Conservation (phyloP, 2,888 invertebrate genomes). For the Nezara viridula region DNA sequence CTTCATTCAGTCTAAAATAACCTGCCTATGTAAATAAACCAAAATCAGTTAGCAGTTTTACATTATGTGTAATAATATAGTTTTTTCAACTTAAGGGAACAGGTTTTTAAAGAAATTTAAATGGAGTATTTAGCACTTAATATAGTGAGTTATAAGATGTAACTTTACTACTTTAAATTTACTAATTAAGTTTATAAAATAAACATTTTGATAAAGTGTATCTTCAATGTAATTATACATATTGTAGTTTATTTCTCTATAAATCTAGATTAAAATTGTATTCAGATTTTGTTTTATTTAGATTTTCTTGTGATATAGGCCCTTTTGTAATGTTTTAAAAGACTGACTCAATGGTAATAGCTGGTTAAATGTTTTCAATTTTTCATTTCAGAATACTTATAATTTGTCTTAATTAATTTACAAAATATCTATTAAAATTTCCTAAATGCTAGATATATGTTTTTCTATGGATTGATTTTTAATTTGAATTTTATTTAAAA, state of each 20-base stretch:
- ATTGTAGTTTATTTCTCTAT: neutral
- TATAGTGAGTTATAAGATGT: neutral
- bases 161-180: slow-evolving; percentile 22
- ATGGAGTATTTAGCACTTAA: neutral
- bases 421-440: neutral
- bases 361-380: neutral
- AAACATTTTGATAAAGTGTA: neutral
- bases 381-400: neutral
- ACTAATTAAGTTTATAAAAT: neutral
- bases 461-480: neutral
- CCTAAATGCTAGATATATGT: neutral
- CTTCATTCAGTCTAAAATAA: neutral
- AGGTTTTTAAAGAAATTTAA: slow-evolving; percentile 27
- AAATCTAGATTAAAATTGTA: neutral
- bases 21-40: neutral
- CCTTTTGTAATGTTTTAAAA: slow-evolving; percentile 20
- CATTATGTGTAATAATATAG: neutral
- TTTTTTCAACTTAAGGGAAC: slow-evolving; percentile 33
- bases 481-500: neutral
- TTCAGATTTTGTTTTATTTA: neutral
- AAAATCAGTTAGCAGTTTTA: neutral
- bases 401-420: neutral
- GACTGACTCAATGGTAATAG: slow-evolving; percentile 19
- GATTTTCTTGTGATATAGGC: neutral
- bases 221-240: neutral